These are phyloP conservation scores for Cheilosia variabilis DNA, from an alignment of 2,888 invertebrate genomes.

Conservation along the genomic window DNA sequence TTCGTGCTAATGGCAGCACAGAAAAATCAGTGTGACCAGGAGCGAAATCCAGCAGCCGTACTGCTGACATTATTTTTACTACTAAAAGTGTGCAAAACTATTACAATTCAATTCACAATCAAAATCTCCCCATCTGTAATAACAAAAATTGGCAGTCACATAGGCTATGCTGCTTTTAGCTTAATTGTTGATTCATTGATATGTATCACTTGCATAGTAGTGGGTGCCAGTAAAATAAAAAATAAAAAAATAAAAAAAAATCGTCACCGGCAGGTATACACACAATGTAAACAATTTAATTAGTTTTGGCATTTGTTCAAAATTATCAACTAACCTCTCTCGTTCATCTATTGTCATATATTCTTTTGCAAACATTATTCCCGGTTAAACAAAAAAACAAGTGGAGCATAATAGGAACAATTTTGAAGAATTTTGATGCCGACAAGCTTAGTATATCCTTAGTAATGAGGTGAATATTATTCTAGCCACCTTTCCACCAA, in stretches of 20 bases:
- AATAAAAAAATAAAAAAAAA: too few species aligned
- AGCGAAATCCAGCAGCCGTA: too few species aligned
- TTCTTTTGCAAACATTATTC: not conserved
- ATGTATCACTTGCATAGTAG: slow-evolving; percentile 4
- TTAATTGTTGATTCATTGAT: slow-evolving; percentile 28
- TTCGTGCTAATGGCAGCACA: too few species aligned
- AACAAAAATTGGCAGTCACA: slow-evolving; percentile 3
- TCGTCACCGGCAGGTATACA: slow-evolving; percentile 10
- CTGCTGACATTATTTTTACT: too few species aligned
- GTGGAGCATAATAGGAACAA: slow-evolving; percentile 2
- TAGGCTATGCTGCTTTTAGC: not conserved
- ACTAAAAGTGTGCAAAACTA: too few species aligned
- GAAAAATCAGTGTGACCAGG: too few species aligned
- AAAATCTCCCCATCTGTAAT: not conserved
- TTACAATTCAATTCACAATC: not conserved
- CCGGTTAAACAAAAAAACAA: slow-evolving; percentile 3
- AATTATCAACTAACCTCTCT: not conserved
- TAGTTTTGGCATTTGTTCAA: slow-evolving; percentile 46
- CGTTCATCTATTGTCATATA: not conserved
- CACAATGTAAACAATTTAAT: slow-evolving; percentile 51
- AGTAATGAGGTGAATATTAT: slow-evolving; percentile 8
- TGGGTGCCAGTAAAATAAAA: not conserved
- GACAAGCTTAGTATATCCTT: not conserved
- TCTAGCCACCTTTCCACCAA: slow-evolving; percentile 27
- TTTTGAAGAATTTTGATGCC: not conserved